phyloP scores from a whole-genome alignment of 2,888 invertebrate species.

The Ormyrus pomaceus region DNA sequence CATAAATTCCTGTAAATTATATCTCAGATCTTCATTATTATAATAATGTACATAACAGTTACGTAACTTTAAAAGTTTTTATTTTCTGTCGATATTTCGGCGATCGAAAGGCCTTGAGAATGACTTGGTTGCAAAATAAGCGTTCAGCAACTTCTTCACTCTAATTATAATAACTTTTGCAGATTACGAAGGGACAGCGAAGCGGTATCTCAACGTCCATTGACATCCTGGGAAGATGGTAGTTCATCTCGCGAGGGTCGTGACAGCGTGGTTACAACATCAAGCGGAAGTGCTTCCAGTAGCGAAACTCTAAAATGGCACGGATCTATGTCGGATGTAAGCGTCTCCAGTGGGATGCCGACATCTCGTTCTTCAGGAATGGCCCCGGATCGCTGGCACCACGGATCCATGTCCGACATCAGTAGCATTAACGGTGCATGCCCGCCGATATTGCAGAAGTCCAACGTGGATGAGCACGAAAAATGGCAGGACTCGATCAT shows the following conservation, averaged over 20 bases:
- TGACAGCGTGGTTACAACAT: conserved; percentile 82
- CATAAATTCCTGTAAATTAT: conserved; percentile 46
- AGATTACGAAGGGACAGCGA: conserved; percentile 80
- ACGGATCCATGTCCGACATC: conserved; percentile 72
- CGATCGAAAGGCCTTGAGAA: too few species aligned
- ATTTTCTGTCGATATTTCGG: too few species aligned
- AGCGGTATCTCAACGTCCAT: conserved; percentile 75
- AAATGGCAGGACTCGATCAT: conserved; percentile 48
- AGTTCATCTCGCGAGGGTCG: conserved; percentile 75
- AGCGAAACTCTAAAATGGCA: conserved; percentile 89
- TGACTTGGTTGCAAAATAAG: too few species aligned
- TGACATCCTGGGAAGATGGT: conserved; percentile 76
- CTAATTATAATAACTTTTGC: conserved; percentile 25
- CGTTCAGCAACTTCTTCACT: not conserved
- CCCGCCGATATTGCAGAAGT: conserved; percentile 59
- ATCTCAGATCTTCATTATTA: conserved; percentile 31
- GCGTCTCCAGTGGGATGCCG: conserved; percentile 74
- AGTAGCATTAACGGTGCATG: conserved; percentile 68
- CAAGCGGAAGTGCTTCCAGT: conserved; percentile 81
- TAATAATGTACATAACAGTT: not conserved
- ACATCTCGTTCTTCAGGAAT: conserved; percentile 57
- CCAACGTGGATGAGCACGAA: conserved; percentile 37
- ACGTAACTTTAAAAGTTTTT: too few species aligned
- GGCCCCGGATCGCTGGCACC: conserved; percentile 67
- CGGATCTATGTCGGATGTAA: conserved; percentile 79